phyloP scores from a whole-genome alignment of 2,888 invertebrate genomes.

The Heteromurus nitidus region DNA sequence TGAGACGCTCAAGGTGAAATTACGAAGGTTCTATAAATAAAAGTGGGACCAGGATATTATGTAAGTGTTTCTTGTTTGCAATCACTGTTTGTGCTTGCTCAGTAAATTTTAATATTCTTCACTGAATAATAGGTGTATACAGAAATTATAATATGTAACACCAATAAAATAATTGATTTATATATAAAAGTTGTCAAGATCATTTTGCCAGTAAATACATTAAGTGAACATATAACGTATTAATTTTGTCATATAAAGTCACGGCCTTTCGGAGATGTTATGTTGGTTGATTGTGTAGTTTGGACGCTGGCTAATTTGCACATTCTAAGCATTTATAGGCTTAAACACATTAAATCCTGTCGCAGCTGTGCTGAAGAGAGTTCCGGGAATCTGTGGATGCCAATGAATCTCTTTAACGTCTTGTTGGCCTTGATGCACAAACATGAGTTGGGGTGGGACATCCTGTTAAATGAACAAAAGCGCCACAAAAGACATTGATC shows the following conservation, averaged over 20 bases:
- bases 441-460: conserved; percentile 95
- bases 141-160: no score
- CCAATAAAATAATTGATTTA: neutral
- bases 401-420: conserved; percentile 99
- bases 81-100: no score
- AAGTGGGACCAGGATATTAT: no score
- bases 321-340: conserved; percentile 92
- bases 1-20: no score
- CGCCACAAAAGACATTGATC: conserved; percentile 55
- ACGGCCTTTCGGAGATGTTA: no score
- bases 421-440: conserved; percentile 98
- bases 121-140: no score
- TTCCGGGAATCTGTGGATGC: conserved; percentile 96
- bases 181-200: neutral
- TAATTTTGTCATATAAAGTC: no score
- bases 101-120: no score
- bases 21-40: no score
- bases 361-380: conserved; percentile 93
- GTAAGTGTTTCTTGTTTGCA: no score
- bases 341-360: conserved; percentile 98
- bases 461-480: conserved; percentile 77
- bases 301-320: neutral
- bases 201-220: no score
- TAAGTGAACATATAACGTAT: no score
- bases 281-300: neutral